phyloP scores from a whole-genome alignment of 2,888 invertebrate genomes.

The Melieria crassipennis region DNA sequence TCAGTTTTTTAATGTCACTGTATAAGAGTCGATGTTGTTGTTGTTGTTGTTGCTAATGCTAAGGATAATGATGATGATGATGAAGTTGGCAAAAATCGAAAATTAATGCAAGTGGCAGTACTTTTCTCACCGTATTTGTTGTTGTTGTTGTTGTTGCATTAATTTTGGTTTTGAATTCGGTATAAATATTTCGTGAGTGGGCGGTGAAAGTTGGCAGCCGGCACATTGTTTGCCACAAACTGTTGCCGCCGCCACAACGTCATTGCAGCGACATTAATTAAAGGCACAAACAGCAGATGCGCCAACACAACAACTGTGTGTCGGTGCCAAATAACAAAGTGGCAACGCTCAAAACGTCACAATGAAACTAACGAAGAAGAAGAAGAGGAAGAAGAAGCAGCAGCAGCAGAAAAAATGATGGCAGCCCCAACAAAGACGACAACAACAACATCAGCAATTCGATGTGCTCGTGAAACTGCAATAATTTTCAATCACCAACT shows the following conservation, averaged over 20 bases:
- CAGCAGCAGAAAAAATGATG: too few relatives aligned
- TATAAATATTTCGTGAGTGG: constrained; percentile 12
- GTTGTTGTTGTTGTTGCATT: neutral
- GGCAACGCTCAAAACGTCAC: neutral
- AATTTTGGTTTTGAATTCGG: neutral
- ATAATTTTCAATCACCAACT: constrained; percentile 31
- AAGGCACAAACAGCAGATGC: constrained; percentile 8
- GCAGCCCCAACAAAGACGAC: too few relatives aligned
- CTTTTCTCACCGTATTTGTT: neutral
- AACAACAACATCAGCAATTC: neutral
- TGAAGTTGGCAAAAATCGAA: constrained; percentile 9
- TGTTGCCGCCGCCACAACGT: neutral
- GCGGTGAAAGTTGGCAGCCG: constrained; percentile 31
- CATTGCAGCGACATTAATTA: constrained; percentile 20
- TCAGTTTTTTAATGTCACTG: too few relatives aligned
- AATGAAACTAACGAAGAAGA: neutral
- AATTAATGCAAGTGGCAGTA: neutral
- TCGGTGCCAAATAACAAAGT: too few relatives aligned
- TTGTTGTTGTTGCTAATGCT: neutral
- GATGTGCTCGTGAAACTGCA: constrained; percentile 22
- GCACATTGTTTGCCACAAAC: constrained; percentile 16
- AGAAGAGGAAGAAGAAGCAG: neutral
- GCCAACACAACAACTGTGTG: neutral
- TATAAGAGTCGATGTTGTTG: neutral
- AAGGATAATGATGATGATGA: neutral